Evolutionary conservation across 2,797 vertebrate species (phyloP).

Genomic region (Mus minutoides): DNA sequence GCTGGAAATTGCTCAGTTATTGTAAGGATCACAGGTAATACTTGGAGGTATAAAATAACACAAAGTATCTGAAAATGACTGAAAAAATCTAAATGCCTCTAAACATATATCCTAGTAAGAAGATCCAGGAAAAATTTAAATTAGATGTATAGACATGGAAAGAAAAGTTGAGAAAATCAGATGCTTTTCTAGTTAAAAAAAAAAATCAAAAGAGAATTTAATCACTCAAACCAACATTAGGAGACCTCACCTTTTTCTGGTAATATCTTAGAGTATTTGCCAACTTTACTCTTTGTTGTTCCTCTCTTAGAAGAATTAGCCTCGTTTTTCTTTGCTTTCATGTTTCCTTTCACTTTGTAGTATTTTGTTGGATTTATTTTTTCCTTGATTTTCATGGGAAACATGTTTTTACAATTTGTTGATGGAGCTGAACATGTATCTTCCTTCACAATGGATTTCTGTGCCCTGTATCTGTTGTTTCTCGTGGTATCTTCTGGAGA

Average conservation of each 20-base stretch:
- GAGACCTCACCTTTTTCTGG: constrained; percentile 88
- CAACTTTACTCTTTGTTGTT: constrained; percentile 74
- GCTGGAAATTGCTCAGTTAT: constrained; percentile 55
- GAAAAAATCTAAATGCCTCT: constrained; percentile 59
- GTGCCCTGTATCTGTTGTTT: constrained; percentile 37
- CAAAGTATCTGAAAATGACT: constrained; percentile 51
- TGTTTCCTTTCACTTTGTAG: constrained; percentile 73
- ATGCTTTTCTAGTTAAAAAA: constrained; percentile 31
- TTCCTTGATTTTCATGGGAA: constrained; percentile 74
- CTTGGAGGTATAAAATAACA: constrained; percentile 54
- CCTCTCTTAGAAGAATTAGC: constrained; percentile 72
- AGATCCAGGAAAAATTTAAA: constrained; percentile 30
- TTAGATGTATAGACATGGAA: neutral
- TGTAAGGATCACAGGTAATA: neutral
- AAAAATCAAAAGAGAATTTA: constrained; percentile 67
- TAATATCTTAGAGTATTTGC: constrained; percentile 83
- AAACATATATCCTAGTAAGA: constrained; percentile 61
- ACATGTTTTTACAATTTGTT: constrained; percentile 55
- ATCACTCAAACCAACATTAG: constrained; percentile 62
- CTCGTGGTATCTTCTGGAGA: constrained; percentile 65
- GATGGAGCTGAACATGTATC: neutral
- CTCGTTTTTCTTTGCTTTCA: constrained; percentile 79
- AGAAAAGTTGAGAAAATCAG: constrained; percentile 53
- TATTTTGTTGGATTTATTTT: constrained; percentile 33
- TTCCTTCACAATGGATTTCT: constrained; percentile 63